Evolutionary conservation across 2,797 vertebrate genomes (phyloP), one percentile per base, ranked within the genome.

Genomic region (Melopsittacus undulatus): DNA sequence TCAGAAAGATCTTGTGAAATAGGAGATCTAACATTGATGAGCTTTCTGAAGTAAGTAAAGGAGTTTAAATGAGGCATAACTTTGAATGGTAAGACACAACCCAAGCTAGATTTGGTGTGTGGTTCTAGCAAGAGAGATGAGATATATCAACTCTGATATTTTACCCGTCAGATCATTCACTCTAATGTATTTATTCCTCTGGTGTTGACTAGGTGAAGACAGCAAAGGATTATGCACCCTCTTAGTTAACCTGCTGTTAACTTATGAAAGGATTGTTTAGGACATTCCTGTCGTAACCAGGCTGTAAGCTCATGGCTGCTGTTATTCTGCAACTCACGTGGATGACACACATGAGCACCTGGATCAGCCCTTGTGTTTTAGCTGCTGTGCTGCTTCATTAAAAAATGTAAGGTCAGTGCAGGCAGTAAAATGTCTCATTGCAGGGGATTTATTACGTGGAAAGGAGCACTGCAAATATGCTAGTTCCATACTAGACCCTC

Each of bases 171-270:
- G 32, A 48, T 59, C 19, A 46, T 64, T 76, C 2, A 0, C 22
- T 76, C 4, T 7, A 19, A 11, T 18, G 5, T 38, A 85, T 88
- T 84, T 20, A 12, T 95, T 95, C 68, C 91, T 94, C 72, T 64
- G 63, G 46, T 61, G 68, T 56, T 29, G 10, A 91, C 66, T 80
- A 88, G 83, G 73, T 54, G 70, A 97, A 86, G 78, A 72, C 73
- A 82, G 85, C 61, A 90, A 90, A 89, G 26, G 48, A 51, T 76
- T 68, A 54, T 66, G 54, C 16, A 57, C 22, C n/a, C 40, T 61
- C 45, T 90, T 85, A 83, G 79, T 64, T 76, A 68, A 76, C 29
- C 93, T 72, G 52, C 61, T 54, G 29, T 81, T 96, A 89, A 87
- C 38, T 92, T 83, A 48, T 12, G 21, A 68, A 95, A 84, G 52